Percentiles rank a stretch among this genome's conserved stretches.
These are phyloP conservation scores for Drosophila eohydei DNA, from an alignment of 2,888 invertebrate genomes.

Conservation along the genomic window DNA sequence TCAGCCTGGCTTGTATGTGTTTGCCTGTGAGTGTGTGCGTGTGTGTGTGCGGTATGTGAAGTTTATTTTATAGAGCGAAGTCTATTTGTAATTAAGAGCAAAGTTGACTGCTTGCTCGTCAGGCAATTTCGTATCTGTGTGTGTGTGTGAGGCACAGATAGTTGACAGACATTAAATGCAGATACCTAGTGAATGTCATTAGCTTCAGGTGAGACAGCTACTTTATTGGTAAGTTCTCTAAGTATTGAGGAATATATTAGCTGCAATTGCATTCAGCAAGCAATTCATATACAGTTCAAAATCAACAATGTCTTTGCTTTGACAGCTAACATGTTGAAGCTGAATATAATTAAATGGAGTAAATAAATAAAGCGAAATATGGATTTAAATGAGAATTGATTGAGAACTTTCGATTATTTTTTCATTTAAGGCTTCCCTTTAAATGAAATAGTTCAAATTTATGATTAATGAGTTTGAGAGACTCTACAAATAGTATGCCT, in stretches of 20 bases:
- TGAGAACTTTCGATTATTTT: background rate
- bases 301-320: background rate
- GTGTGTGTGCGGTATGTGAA: slow-evolving; percentile 1
- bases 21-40: slow-evolving; percentile 5
- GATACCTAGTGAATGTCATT: slow-evolving; percentile 23
- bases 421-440: background rate
- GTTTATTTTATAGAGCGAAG: slow-evolving; percentile 1
- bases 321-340: background rate
- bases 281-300: background rate
- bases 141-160: background rate
- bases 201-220: slow-evolving; percentile 8
- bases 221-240: slow-evolving; percentile 6
- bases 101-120: slow-evolving; percentile 28
- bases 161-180: slow-evolving; percentile 41
- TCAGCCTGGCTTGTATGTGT: background rate
- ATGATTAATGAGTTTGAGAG: background rate
- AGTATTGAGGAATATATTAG: slow-evolving; percentile 5
- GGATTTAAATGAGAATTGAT: background rate
- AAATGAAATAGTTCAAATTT: background rate
- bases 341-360: background rate
- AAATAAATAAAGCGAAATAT: background rate
- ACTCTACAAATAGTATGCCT: background rate
- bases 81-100: slow-evolving; percentile 49
- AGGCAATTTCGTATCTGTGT: background rate
- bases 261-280: background rate